Base-by-base conservation (phyloP, 23 tunicate genomes). In the Clavelina lepadiformis region DNA sequence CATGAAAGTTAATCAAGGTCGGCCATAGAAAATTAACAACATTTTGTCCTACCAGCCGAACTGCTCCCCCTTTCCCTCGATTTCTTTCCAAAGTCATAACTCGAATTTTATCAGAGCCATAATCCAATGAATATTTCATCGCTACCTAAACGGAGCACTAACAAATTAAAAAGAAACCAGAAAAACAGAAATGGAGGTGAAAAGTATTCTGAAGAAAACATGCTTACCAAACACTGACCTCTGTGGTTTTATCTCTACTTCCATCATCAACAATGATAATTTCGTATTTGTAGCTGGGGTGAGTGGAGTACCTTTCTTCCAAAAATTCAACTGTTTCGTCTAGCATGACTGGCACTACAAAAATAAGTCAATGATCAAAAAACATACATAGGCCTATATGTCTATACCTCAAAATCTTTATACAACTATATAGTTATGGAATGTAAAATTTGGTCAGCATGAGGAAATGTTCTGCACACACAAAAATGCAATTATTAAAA, bases 31-130 rank as follows among this genome's bases (percentile, higher is more conserved):
- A 44, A 11, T 44, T n/a, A n/a, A 53, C 23, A 13, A 53, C 26
- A 13, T 6, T n/a, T n/a, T n/a, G 5, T 21, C 56, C 6, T 5
- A 70, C 76, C 53, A 73, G 15, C 38, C 79, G 31, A 29, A 89
- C 97, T 28, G 97, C 97, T 25, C 87, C 97, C 19, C 97, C 97
- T 67, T 89, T 89, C n/a, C 97, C 98, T 19, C 81, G 63, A 73
- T 91, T 91, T 18, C 64, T 66, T 20, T 31, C 36, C 45, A 91
- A 77, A 1, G 75, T 75, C 32, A 91, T 52, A 36, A 82, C 86
- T 3, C 92, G 46, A 19, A 91, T 36, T 61, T 83, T 83, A 1
- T 77, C 67, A n/a, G 69, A n/a, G 6, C 83, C 84, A 61, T 82
- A 72, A 35, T 65, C 55, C 50, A 72, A 38, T 41, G 78, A 58